phyloP scores from a whole-genome alignment of 2,113 vertebrate species.

The Sisor rabdophorus region DNA sequence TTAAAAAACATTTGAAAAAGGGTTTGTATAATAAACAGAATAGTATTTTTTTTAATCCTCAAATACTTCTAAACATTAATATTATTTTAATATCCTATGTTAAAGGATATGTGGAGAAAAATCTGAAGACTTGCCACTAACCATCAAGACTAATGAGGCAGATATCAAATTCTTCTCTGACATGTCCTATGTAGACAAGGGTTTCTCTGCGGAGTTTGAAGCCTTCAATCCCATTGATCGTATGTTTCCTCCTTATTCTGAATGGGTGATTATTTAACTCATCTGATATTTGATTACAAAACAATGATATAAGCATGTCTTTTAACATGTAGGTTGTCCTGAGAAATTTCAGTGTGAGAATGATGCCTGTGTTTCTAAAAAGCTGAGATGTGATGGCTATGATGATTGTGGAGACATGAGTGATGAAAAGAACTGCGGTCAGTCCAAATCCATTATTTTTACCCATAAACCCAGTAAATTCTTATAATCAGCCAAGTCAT shows the following conservation, averaged over 20 bases:
- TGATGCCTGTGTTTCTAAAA: conserved; percentile 71
- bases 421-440: conserved; percentile 82
- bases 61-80: no score
- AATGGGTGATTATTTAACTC: not conserved
- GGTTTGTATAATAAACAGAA: no score
- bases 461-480: not conserved
- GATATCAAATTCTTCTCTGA: conserved; percentile 77
- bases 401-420: conserved; percentile 81
- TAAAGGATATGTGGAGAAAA: conserved; percentile 77
- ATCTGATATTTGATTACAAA: not conserved
- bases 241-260: conserved; percentile 59
- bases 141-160: conserved; percentile 67
- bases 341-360: conserved; percentile 77
- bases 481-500: not conserved
- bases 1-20: no score
- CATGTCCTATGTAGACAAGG: conserved; percentile 73
- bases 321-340: conserved; percentile 67
- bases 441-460: conserved; percentile 51
- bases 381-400: conserved; percentile 81
- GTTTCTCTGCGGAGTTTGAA: conserved; percentile 79
- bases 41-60: no score
- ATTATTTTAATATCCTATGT: conserved; percentile 22
- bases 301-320: not conserved
- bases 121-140: conserved; percentile 62
- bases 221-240: conserved; percentile 79